Evolutionary conservation across 2,888 invertebrate genomes (phyloP).

Genomic region (Aphidoletes aphidimyza): DNA sequence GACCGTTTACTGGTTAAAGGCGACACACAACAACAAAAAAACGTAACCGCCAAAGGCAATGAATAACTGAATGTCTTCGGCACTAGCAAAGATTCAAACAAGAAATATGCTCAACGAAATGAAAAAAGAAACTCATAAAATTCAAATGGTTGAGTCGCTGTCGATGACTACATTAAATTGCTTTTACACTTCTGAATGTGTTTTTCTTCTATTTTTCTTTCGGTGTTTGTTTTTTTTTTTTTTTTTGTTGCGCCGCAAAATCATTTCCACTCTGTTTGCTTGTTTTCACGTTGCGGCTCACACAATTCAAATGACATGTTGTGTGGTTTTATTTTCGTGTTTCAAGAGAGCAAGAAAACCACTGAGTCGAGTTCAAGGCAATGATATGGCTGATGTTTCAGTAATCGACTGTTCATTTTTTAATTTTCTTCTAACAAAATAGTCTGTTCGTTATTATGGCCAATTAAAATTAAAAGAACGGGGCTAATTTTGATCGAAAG

Average conservation of each 20-base stretch:
- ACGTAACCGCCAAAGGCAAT: neutral
- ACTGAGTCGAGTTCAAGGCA: neutral
- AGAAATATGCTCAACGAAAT: neutral
- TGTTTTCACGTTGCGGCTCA: neutral
- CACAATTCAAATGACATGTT: neutral
- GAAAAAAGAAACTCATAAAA: neutral
- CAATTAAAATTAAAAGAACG: neutral
- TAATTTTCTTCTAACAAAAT: slow-evolving; percentile 40
- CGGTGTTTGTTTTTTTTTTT: neutral
- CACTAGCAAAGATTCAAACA: neutral
- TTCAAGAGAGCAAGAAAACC: no score
- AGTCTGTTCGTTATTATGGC: neutral
- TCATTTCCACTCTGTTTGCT: slow-evolving; percentile 35
- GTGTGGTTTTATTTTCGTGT: neutral
- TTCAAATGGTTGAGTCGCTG: neutral
- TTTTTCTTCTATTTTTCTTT: neutral
- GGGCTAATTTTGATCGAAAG: neutral
- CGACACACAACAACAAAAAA: no score
- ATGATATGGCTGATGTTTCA: slow-evolving; percentile 1
- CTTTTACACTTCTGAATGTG: neutral
- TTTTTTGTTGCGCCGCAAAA: neutral
- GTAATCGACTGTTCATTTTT: neutral
- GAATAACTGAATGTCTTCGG: neutral
- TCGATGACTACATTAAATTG: slow-evolving; percentile 21
- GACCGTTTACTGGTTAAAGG: no score